These are phyloP conservation scores for Melanerpes formicivorus DNA, from an alignment of 2,113 vertebrate species.

Conservation along the genomic window DNA sequence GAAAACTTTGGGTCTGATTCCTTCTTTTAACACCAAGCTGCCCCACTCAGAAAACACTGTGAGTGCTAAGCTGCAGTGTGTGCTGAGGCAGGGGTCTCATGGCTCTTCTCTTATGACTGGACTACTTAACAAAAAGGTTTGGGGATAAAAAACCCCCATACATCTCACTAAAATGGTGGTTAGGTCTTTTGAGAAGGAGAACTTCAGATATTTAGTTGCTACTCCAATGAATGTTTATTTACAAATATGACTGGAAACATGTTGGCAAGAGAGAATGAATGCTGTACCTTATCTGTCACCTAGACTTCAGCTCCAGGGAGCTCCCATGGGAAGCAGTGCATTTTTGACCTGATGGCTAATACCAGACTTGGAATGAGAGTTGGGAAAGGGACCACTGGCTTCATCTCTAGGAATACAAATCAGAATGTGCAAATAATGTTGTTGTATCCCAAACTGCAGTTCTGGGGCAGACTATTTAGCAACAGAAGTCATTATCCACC, in stretches of 20 bases:
- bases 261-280: not conserved
- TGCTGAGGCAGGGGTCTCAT: not conserved
- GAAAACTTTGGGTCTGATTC: not conserved
- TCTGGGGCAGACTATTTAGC: not conserved
- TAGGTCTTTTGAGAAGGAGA: not conserved
- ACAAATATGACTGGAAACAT: not conserved
- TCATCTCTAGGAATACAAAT: not conserved
- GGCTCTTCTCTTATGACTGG: not conserved
- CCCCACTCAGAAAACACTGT: not conserved
- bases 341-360: not conserved
- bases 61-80: not conserved
- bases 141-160: not conserved
- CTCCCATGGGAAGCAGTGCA: fast-evolving
- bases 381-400: not conserved
- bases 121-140: not conserved
- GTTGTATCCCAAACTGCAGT: not conserved
- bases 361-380: not conserved
- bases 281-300: not conserved
- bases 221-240: not conserved
- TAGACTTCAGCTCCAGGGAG: not conserved
- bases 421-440: not conserved
- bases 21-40: not conserved
- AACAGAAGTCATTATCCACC: not conserved
- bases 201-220: not conserved
- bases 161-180: not conserved